Percentiles rank a stretch among this genome's conserved stretches.
Evolutionary conservation across 2,888 invertebrate species (phyloP).

Genomic region (Autographa gamma): DNA sequence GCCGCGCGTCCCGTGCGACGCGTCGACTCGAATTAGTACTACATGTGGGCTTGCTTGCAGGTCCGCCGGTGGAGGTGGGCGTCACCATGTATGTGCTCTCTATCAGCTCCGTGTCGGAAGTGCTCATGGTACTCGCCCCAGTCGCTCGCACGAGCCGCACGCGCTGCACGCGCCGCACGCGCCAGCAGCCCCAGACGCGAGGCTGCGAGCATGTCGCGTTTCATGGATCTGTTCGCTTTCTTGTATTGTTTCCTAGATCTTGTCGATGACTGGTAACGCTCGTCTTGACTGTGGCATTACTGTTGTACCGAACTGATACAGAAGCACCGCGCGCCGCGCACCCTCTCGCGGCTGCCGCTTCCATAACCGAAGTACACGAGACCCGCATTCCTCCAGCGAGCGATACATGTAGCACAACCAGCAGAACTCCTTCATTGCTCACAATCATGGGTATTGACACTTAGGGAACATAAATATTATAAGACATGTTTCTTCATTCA

Average conservation of each 20-base stretch:
- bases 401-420: background rate
- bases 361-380: background rate
- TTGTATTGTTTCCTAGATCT: slow-evolving; percentile 62
- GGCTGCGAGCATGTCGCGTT: slow-evolving; percentile 86
- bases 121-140: slow-evolving; percentile 96
- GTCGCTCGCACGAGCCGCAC: slow-evolving; percentile 72
- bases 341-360: slow-evolving; percentile 28
- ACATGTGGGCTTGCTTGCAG: slow-evolving; percentile 92
- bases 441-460: no score
- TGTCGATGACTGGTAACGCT: slow-evolving; percentile 58
- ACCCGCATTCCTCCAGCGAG: background rate
- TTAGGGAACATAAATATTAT: no score
- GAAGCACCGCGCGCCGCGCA: slow-evolving; percentile 33
- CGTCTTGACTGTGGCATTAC: slow-evolving; percentile 58
- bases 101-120: slow-evolving; percentile 99
- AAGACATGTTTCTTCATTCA: no score
- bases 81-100: slow-evolving; percentile 99
- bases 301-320: slow-evolving; percentile 49
- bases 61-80: slow-evolving; percentile 98
- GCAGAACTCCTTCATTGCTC: no score
- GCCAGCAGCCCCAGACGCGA: slow-evolving; percentile 85
- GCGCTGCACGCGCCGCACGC: slow-evolving; percentile 65
- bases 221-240: slow-evolving; percentile 66
- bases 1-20: slow-evolving; percentile 32
- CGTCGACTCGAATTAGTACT: slow-evolving; percentile 90